Evolutionary conservation across 2,888 invertebrate species (phyloP).

Genomic region (Aromia moschata): DNA sequence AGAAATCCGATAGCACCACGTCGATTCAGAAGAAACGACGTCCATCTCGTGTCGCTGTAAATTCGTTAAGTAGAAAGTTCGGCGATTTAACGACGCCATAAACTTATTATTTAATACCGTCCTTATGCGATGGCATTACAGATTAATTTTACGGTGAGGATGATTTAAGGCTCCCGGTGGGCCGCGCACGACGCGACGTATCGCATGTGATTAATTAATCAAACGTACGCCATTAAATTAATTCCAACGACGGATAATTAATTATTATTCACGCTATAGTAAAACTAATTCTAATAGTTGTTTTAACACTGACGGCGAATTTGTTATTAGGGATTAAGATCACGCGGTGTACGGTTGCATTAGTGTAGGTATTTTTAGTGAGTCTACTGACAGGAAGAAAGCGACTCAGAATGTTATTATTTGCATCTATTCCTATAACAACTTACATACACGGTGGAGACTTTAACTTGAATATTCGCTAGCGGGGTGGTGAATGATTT

Average conservation of each 20-base stretch:
- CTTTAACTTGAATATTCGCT: too few relatives aligned
- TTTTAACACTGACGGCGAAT: not conserved
- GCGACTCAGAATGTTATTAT: too few relatives aligned
- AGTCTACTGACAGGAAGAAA: too few relatives aligned
- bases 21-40: too few relatives aligned
- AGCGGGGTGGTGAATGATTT: too few relatives aligned
- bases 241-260: constrained; percentile 1
- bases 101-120: constrained; percentile 2
- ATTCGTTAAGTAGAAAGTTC: not conserved
- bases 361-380: too few relatives aligned
- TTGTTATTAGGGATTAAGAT: too few relatives aligned
- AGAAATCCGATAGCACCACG: too few relatives aligned
- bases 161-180: not conserved
- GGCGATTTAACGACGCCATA: not conserved
- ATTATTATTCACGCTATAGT: constrained; percentile 13
- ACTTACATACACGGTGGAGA: too few relatives aligned
- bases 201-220: constrained; percentile 7
- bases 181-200: not conserved
- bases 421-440: too few relatives aligned
- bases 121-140: not conserved
- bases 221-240: constrained; percentile 4
- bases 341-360: too few relatives aligned
- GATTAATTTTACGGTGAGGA: not conserved
- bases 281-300: not conserved
- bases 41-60: too few relatives aligned